Evolutionary conservation across 2,797 vertebrate genomes (phyloP).

Genomic region (Carapus acus): DNA sequence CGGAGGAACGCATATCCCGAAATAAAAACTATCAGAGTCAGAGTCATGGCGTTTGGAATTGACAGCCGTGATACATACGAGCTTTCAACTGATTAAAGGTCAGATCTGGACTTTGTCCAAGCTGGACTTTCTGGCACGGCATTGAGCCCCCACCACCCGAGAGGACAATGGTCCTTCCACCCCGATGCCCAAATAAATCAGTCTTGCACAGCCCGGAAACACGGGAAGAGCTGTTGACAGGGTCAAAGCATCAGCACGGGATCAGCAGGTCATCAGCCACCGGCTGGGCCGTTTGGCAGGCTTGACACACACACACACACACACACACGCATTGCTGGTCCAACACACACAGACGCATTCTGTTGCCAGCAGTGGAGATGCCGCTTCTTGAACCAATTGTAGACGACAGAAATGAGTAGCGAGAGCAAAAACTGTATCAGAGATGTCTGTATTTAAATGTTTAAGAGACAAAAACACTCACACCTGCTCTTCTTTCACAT

Average conservation of each 20-base stretch:
- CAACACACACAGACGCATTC: neutral
- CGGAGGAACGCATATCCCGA: neutral
- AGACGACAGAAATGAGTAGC: neutral
- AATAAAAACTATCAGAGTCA: slow-evolving; percentile 6
- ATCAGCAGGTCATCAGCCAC: slow-evolving; percentile 25
- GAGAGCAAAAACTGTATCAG: too few relatives aligned
- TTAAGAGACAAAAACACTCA: neutral
- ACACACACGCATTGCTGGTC: neutral
- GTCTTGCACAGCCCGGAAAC: slow-evolving; percentile 12
- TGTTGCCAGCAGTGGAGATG: neutral
- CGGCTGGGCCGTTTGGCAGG: slow-evolving; percentile 3
- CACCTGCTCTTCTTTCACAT: too few relatives aligned
- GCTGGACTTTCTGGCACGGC: slow-evolving; percentile 47
- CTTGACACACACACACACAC: neutral
- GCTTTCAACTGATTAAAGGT: slow-evolving; percentile 38
- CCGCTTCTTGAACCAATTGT: neutral
- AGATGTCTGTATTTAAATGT: too few relatives aligned
- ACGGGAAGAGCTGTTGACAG: slow-evolving; percentile 41
- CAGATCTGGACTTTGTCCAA: slow-evolving; percentile 26
- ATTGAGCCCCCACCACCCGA: slow-evolving; percentile 35
- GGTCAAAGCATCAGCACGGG: slow-evolving; percentile 28
- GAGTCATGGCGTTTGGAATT: neutral
- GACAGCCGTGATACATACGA: slow-evolving; percentile 26
- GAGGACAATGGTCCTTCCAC: slow-evolving; percentile 49
- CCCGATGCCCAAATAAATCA: slow-evolving; percentile 51